Base-by-base conservation (phyloP, 2,888 invertebrate species). In the Lithophane socia region DNA sequence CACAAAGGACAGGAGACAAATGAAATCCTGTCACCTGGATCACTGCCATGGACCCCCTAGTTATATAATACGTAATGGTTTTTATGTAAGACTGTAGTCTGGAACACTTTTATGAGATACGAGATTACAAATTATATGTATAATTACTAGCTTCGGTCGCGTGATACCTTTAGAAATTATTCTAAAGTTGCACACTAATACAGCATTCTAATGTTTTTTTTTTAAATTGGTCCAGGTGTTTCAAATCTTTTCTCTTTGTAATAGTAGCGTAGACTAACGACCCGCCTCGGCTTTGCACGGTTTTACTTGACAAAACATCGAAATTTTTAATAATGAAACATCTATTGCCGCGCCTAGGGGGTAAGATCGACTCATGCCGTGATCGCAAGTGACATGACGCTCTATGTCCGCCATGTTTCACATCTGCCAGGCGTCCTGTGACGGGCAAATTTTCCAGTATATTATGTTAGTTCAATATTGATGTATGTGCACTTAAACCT, bases 51-150 rank as follows among this genome's bases (percentile, higher is more conserved):
- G 54, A 3, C 73, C 82, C 12, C 73, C 70, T 49, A 64, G 54
- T 56, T 78, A 83, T 58, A n/a, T 78, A 8, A 83, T 77, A 56
- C 71, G 77, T 61, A 52, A 77, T 54, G 77, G 77, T 61, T 37
- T 79, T 61, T 79, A 77, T 52, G 52, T 79, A 37, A 60, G 64
- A 65, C 49, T 76, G 77, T 77, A 76, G 37, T 42, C 9, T 52
- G 12, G 5, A 44, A 49, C 1, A n/a, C n/a, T 54, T 7, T 49
- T 60, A 37, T 37, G 18, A 16, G 7, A 18, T 37, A 56, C 10
- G 16, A 58, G 3, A n/a, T 54, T 37, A 10, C 16, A 4, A 9
- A 29, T 52, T 21, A 49, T 66, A 7, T n/a, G n/a, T n/a, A n/a
- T n/a, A n/a, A 4, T 21, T 21, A 29, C 47, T 12, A 66, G 13